Percentiles rank a stretch among this genome's conserved stretches.
phyloP scores from a whole-genome alignment of 2,113 vertebrate genomes.

The Cyphomyrus discorhynchus region DNA sequence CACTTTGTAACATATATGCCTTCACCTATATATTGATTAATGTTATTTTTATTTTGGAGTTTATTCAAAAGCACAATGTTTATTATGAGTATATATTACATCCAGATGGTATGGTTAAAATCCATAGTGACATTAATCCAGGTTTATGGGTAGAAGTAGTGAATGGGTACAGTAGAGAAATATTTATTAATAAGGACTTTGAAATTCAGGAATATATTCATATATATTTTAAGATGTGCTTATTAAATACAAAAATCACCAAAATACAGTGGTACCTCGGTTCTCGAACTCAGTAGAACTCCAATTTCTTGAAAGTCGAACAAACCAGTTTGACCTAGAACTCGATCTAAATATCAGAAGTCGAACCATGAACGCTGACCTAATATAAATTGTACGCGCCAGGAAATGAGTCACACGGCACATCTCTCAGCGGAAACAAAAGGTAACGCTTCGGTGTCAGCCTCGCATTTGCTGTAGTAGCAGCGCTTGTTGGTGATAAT shows the following conservation, averaged over 20 bases:
- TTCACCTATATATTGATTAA: neutral
- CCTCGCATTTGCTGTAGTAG: too few species aligned
- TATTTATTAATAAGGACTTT: neutral
- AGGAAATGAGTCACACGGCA: too few species aligned
- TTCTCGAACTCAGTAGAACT: too few species aligned
- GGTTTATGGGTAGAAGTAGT: neutral
- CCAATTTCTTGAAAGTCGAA: too few species aligned
- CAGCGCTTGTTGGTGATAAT: too few species aligned
- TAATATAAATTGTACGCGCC: too few species aligned
- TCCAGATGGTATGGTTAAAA: neutral
- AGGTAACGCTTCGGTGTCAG: too few species aligned
- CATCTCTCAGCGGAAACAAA: too few species aligned
- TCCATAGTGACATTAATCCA: neutral
- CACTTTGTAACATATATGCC: neutral
- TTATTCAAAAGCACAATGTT: neutral
- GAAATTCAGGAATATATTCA: neutral
- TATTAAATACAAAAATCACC: neutral
- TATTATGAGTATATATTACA: neutral
- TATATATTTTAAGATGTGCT: neutral
- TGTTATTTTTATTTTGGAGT: neutral
- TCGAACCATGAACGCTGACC: too few species aligned
- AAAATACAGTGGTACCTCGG: neutral
- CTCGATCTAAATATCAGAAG: too few species aligned
- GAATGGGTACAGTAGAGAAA: neutral
- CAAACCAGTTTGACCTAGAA: too few species aligned